Evolutionary conservation across 2,888 invertebrate species (phyloP).

Genomic region (Zeuzera pyrina): DNA sequence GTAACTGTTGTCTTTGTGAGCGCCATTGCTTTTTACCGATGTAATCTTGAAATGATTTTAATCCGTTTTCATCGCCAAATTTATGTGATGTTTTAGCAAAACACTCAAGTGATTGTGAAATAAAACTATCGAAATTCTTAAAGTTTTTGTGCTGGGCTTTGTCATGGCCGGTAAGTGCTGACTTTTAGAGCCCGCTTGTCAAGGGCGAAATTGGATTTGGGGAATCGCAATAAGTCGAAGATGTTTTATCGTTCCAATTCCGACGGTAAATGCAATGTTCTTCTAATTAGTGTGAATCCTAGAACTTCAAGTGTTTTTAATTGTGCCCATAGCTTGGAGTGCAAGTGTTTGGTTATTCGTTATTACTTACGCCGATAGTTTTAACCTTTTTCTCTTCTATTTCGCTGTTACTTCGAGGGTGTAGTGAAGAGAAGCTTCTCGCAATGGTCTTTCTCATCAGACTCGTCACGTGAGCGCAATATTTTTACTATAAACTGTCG

Average conservation of each 20-base stretch:
- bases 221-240: slow-evolving; percentile 72
- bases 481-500: slow-evolving; percentile 23
- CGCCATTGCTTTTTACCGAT: slow-evolving; percentile 73
- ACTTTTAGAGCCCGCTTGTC: slow-evolving; percentile 71
- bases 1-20: slow-evolving; percentile 67
- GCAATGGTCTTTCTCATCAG: slow-evolving; percentile 36
- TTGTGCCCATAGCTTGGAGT: slow-evolving; percentile 54
- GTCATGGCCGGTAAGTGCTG: slow-evolving; percentile 88
- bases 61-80: slow-evolving; percentile 74
- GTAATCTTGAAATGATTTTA: slow-evolving; percentile 73
- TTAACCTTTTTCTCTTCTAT: slow-evolving; percentile 51
- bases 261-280: slow-evolving; percentile 74
- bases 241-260: slow-evolving; percentile 75
- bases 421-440: slow-evolving; percentile 40
- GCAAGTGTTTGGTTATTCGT: slow-evolving; percentile 60
- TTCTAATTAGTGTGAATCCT: slow-evolving; percentile 68
- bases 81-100: slow-evolving; percentile 71
- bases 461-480: slow-evolving; percentile 14
- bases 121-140: slow-evolving; percentile 68
- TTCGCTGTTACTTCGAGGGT: slow-evolving; percentile 38
- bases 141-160: slow-evolving; percentile 75
- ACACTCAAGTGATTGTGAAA: slow-evolving; percentile 66
- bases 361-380: slow-evolving; percentile 50
- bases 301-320: slow-evolving; percentile 62
- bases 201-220: slow-evolving; percentile 73